Percentiles rank a stretch among this genome's conserved stretches.
Evolutionary conservation across 1,140 invertebrate genomes (phyloP).

Genomic region (Drosophila bocki): DNA sequence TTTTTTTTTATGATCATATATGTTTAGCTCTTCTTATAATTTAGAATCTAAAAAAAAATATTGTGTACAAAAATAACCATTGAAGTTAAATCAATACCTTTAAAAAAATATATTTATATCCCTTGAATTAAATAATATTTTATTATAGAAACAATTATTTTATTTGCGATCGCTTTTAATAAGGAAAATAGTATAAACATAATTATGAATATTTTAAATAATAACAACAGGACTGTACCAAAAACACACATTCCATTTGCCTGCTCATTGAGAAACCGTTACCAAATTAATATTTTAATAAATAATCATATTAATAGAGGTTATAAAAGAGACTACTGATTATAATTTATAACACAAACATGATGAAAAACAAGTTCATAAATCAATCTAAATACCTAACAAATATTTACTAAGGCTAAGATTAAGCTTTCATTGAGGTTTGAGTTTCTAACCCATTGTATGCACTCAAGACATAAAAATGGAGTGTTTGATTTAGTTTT

Average conservation of each 20-base stretch:
- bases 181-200: background rate
- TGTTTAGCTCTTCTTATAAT: background rate
- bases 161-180: background rate
- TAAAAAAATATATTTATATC: background rate
- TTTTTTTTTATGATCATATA: background rate
- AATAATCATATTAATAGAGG: background rate
- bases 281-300: background rate
- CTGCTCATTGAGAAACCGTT: constrained; percentile 9
- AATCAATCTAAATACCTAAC: constrained; percentile 2
- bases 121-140: background rate
- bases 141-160: background rate
- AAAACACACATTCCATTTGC: background rate
- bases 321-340: constrained; percentile 1
- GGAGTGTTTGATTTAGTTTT: background rate
- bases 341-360: constrained; percentile 1
- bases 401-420: background rate
- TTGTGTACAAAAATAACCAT: background rate
- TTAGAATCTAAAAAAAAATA: background rate
- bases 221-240: background rate
- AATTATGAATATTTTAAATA: background rate
- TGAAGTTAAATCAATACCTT: background rate
- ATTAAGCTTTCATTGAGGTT: background rate
- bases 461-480: constrained; percentile 3
- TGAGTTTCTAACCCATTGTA: background rate
- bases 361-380: background rate